phyloP scores from a whole-genome alignment of 2,113 vertebrate species.

The Burhinus bistriatus region DNA sequence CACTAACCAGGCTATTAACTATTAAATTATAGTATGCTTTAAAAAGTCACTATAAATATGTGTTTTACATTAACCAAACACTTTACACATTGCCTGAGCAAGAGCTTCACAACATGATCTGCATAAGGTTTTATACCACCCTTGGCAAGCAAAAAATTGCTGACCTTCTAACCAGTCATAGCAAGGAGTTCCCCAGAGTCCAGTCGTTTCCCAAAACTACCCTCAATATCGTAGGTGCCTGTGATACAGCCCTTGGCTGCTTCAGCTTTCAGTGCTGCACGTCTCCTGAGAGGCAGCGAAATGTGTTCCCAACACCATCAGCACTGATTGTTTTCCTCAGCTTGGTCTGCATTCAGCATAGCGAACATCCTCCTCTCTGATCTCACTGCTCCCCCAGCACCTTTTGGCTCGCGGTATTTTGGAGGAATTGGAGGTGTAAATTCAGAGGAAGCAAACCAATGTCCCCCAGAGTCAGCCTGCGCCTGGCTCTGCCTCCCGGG shows the following conservation, averaged over 20 bases:
- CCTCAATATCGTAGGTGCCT: background rate
- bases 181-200: background rate
- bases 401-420: background rate
- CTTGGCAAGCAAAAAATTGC: background rate
- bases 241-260: background rate
- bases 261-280: background rate
- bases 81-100: background rate
- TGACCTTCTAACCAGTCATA: background rate
- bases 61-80: background rate
- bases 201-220: background rate
- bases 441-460: background rate
- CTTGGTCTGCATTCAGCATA: fast-evolving
- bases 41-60: background rate
- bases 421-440: background rate
- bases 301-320: background rate
- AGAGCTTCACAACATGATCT: background rate
- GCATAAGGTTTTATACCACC: background rate
- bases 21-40: background rate
- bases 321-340: fast-evolving
- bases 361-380: fast-evolving
- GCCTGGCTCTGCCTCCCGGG: background rate
- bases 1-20: background rate
- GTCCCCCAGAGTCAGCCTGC: fast-evolving
- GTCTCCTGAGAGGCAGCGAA: background rate
- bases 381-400: background rate